Percentiles rank a stretch among this genome's conserved stretches.
These are phyloP conservation scores for Hypanus sabinus DNA, from an alignment of 2,113 vertebrate species.

Conservation along the genomic window DNA sequence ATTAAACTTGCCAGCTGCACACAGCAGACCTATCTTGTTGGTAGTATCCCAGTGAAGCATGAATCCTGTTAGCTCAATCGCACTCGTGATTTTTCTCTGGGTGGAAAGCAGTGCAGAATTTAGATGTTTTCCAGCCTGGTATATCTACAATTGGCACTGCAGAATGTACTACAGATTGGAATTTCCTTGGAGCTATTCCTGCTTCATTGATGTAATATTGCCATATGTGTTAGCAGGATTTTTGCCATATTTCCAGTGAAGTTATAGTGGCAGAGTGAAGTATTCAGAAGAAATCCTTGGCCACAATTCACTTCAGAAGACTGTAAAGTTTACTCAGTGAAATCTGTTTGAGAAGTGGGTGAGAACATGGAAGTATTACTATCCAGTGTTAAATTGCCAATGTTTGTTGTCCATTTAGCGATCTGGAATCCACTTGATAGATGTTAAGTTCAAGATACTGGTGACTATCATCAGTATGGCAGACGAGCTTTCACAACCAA, in stretches of 20 bases:
- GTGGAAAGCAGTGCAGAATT: background rate
- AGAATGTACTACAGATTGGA: background rate
- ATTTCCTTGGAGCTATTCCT: conserved; percentile 4
- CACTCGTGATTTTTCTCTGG: background rate
- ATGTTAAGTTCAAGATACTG: background rate
- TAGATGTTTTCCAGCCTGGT: background rate
- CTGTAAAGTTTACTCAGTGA: background rate
- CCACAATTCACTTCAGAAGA: background rate
- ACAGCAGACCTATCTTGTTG: background rate
- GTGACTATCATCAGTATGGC: background rate
- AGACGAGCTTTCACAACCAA: background rate
- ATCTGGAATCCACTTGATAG: background rate
- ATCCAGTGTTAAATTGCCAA: background rate
- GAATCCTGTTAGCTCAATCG: background rate
- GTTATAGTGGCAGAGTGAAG: background rate
- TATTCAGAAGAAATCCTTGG: background rate
- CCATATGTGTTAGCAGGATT: background rate
- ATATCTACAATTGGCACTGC: conserved; percentile 7
- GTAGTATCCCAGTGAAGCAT: background rate
- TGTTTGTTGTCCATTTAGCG: background rate
- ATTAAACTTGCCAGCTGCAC: background rate
- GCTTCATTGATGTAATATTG: background rate
- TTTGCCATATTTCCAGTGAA: background rate
- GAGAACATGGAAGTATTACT: background rate
- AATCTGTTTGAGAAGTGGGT: background rate